Percentiles rank a stretch among this genome's conserved stretches.
Evolutionary conservation across 2,113 vertebrate species (phyloP).

Genomic region (Aplodontia rufa): DNA sequence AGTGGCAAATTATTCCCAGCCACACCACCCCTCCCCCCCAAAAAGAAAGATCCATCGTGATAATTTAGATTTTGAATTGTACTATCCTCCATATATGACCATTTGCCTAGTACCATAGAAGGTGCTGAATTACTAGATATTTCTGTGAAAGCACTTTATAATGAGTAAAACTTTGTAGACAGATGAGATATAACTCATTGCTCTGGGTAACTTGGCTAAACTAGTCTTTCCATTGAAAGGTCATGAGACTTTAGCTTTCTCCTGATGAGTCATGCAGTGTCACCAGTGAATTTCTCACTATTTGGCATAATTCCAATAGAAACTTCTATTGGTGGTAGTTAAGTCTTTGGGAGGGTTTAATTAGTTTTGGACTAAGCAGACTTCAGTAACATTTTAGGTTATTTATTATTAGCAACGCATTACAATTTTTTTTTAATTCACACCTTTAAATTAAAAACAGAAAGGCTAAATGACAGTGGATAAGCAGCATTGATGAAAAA

Average conservation of each 20-base stretch:
- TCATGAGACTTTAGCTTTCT: neutral
- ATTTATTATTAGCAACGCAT: neutral
- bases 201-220: neutral
- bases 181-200: neutral
- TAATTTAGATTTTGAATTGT: neutral
- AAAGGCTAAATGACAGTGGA: neutral
- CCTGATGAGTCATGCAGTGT: neutral
- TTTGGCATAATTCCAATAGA: constrained; percentile 34
- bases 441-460: neutral
- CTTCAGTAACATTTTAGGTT: constrained; percentile 15
- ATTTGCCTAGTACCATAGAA: neutral
- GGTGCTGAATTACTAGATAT: neutral
- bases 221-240: constrained; percentile 10
- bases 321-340: neutral
- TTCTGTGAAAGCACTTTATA: neutral
- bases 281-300: neutral
- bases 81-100: neutral
- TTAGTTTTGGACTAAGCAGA: neutral
- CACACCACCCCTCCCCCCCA: too few species aligned
- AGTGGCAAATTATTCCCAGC: too few species aligned
- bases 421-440: neutral
- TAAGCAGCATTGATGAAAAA: neutral
- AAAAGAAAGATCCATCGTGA: neutral
- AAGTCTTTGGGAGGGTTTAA: neutral
- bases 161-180: neutral